These are phyloP conservation scores for Dasyornis broadbenti DNA, from an alignment of 2,113 vertebrate genomes.

Conservation along the genomic window DNA sequence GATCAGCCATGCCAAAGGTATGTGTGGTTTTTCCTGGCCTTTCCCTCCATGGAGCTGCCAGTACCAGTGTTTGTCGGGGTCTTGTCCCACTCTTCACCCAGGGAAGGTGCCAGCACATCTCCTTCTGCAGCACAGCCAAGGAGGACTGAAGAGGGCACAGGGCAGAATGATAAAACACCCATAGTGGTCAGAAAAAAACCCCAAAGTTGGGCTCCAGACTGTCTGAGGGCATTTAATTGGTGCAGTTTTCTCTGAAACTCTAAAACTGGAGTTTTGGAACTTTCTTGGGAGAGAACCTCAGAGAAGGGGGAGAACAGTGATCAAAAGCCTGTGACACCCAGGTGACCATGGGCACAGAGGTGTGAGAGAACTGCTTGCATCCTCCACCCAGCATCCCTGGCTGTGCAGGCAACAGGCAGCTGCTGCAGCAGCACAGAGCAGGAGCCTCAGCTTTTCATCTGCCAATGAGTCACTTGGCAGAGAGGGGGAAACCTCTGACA, in stretches of 20 bases:
- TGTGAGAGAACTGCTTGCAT: not conserved
- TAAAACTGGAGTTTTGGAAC: not conserved
- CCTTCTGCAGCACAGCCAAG: not conserved
- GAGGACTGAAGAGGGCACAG: fast-evolving
- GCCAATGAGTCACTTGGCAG: not conserved
- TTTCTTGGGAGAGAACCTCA: fast-evolving
- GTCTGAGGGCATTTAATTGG: not conserved
- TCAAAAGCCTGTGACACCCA: not conserved
- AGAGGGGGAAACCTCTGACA: not conserved
- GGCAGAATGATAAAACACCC: not conserved
- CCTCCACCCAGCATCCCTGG: fast-evolving
- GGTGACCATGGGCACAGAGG: fast-evolving
- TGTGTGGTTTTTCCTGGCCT: not conserved
- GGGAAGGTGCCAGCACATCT: not conserved
- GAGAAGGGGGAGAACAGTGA: not conserved
- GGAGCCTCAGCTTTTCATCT: not conserved
- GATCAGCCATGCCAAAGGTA: not conserved
- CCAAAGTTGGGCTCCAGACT: not conserved
- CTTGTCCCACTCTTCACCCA: not conserved
- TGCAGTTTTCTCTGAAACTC: not conserved
- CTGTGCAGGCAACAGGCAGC: not conserved
- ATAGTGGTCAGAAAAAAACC: not conserved
- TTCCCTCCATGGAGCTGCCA: not conserved
- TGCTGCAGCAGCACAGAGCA: not conserved
- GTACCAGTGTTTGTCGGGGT: not conserved